phyloP scores from a whole-genome alignment of 2,888 invertebrate species.

The Labia minor region DNA sequence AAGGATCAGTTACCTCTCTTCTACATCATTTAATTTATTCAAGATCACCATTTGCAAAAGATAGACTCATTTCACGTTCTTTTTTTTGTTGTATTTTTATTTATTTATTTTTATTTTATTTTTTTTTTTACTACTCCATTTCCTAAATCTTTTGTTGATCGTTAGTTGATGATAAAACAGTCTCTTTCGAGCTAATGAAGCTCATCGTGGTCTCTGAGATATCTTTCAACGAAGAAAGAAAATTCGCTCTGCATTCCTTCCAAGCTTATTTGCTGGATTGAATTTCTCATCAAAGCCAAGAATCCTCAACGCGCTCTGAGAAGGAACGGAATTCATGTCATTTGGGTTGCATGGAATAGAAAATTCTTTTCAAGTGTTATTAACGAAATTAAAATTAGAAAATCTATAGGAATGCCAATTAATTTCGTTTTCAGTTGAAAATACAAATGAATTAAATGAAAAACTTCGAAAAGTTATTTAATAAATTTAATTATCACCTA shows the following conservation, averaged over 20 bases:
- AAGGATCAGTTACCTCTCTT: slow-evolving; percentile 5
- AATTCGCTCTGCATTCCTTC: neutral
- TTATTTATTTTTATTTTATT: too few relatives aligned
- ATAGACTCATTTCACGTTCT: too few relatives aligned
- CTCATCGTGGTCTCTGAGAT: neutral
- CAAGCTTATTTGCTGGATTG: neutral
- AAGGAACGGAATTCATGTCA: neutral
- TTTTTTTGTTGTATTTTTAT: too few relatives aligned
- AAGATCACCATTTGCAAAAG: too few relatives aligned
- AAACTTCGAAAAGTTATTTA: too few relatives aligned
- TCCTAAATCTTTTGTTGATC: neutral
- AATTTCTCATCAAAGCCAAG: slow-evolving; percentile 8
- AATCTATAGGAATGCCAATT: too few relatives aligned
- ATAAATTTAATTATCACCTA: too few relatives aligned
- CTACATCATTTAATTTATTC: neutral
- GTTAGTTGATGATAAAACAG: slow-evolving; percentile 3
- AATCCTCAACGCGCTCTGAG: neutral
- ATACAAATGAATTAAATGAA: too few relatives aligned
- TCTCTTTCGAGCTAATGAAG: neutral
- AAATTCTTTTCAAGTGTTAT: too few relatives aligned
- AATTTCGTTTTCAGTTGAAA: too few relatives aligned
- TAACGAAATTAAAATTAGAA: too few relatives aligned
- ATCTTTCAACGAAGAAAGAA: neutral
- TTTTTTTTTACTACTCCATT: too few relatives aligned
- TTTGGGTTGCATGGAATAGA: neutral